Conservation (phyloP, 2,888 invertebrate species). For the Trichogramma evanescens region DNA sequence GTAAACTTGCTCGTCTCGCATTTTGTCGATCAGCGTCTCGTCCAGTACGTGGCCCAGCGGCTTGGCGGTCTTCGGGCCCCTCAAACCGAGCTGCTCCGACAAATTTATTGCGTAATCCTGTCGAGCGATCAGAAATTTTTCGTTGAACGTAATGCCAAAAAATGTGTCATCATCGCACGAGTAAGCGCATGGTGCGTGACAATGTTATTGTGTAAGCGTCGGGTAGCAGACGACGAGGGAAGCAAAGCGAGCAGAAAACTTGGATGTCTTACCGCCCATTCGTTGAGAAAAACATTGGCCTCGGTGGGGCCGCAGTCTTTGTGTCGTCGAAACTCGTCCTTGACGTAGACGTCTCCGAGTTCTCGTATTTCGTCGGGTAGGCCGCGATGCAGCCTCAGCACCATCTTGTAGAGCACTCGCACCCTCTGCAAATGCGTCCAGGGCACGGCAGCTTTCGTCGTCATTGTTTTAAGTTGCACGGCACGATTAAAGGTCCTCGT, state of each 20-base stretch:
- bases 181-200: too few species aligned
- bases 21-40: conserved; percentile 58
- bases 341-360: conserved; percentile 70
- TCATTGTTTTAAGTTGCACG: neutral
- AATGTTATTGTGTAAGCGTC: too few species aligned
- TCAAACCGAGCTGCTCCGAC: conserved; percentile 65
- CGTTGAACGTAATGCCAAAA: too few species aligned
- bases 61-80: conserved; percentile 55
- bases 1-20: conserved; percentile 75
- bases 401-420: conserved; percentile 67
- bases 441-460: neutral
- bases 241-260: neutral
- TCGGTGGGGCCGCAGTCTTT: conserved; percentile 65
- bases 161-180: too few species aligned
- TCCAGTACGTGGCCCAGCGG: conserved; percentile 61
- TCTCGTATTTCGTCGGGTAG: conserved; percentile 64
- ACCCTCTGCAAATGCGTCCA: conserved; percentile 58
- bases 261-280: conserved; percentile 70
- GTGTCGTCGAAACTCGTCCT: conserved; percentile 80
- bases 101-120: conserved; percentile 73
- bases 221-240: too few species aligned
- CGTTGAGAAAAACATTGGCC: conserved; percentile 70
- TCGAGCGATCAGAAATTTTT: neutral
- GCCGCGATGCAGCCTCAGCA: conserved; percentile 70
- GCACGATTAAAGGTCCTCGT: too few species aligned